These are phyloP conservation scores for Urocyon cinereoargenteus DNA, from an alignment of 2,797 vertebrate genomes.

Conservation along the genomic window DNA sequence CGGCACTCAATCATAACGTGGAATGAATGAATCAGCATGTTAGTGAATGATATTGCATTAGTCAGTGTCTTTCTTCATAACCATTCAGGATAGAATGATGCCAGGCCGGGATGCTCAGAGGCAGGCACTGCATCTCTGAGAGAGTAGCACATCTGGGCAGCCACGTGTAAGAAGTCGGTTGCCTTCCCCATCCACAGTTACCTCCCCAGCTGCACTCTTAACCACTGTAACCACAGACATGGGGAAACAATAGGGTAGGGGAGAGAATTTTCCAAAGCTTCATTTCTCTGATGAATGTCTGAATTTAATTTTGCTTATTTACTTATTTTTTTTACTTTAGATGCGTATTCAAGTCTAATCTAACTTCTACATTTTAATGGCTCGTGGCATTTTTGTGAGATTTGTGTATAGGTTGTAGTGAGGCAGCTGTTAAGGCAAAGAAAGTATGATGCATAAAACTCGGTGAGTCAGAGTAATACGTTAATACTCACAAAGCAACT, in stretches of 20 bases:
- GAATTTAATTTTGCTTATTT: slow-evolving; percentile 9
- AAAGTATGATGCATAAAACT: background rate
- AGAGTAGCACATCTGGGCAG: slow-evolving; percentile 63
- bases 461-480: background rate
- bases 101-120: background rate
- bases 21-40: background rate
- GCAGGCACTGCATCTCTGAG: background rate
- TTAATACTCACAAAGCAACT: background rate
- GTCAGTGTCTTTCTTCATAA: background rate
- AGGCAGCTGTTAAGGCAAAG: background rate
- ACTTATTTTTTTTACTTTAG: slow-evolving; percentile 47
- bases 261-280: slow-evolving; percentile 64
- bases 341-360: background rate
- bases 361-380: slow-evolving; percentile 4
- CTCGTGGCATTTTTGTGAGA: background rate
- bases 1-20: background rate
- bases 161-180: slow-evolving; percentile 69
- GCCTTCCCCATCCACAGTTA: slow-evolving; percentile 62
- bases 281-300: slow-evolving; percentile 63
- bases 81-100: background rate
- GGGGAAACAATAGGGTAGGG: slow-evolving; percentile 8
- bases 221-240: slow-evolving; percentile 77
- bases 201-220: slow-evolving; percentile 74
- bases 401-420: background rate
- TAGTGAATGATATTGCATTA: background rate